These are phyloP conservation scores for Arctocebus calabarensis DNA, from an alignment of 2,797 vertebrate species.

Conservation along the genomic window DNA sequence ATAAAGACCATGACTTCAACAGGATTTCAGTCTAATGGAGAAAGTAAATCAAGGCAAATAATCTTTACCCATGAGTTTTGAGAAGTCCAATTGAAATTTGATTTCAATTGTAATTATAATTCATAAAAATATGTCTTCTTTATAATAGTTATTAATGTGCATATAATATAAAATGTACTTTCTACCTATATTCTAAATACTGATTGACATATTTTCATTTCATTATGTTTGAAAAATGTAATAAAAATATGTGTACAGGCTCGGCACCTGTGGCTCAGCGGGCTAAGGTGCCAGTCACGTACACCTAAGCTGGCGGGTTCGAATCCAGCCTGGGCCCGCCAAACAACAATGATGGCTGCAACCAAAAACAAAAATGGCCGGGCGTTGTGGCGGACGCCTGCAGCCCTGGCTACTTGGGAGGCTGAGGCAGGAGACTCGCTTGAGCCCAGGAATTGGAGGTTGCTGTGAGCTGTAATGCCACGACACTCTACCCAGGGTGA, in stretches of 20 bases:
- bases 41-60: neutral
- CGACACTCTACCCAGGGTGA: too few relatives aligned
- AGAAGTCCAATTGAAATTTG: neutral
- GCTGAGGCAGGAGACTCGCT: too few relatives aligned
- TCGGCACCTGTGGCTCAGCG: too few relatives aligned
- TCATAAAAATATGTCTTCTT: neutral
- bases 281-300: too few relatives aligned
- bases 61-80: neutral
- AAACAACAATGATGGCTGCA: too few relatives aligned
- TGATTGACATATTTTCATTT: neutral
- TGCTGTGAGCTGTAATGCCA: too few relatives aligned
- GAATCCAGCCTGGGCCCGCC: too few relatives aligned
- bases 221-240: neutral
- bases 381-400: too few relatives aligned
- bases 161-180: neutral
- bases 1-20: neutral
- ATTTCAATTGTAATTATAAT: neutral
- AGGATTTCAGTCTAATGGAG: neutral
- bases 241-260: neutral
- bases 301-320: too few relatives aligned
- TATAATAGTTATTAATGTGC: neutral
- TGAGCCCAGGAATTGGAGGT: too few relatives aligned
- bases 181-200: neutral
- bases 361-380: too few relatives aligned
- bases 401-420: too few relatives aligned